Evolutionary conservation across 2,888 invertebrate genomes (phyloP).

Genomic region (Uloborus plumipes): DNA sequence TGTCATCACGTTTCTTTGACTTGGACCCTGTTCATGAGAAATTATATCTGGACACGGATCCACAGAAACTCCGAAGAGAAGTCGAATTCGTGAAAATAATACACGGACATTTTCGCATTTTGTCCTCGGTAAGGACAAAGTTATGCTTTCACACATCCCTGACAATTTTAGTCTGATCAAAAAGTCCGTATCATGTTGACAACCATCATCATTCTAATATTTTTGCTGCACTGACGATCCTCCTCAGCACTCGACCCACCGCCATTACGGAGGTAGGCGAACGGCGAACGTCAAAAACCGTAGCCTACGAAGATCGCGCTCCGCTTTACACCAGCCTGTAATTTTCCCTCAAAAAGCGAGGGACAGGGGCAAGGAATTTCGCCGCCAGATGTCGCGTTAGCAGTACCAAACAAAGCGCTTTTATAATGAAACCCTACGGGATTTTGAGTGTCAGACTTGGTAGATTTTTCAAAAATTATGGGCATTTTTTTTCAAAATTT

Average conservation of each 20-base stretch:
- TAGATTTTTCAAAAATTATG: no score
- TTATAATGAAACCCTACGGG: no score
- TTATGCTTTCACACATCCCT: slow-evolving; percentile 61
- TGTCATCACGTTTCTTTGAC: slow-evolving; percentile 45
- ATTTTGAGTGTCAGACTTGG: no score
- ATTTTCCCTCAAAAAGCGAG: no score
- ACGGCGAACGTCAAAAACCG: slow-evolving; percentile 7
- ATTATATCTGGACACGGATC: slow-evolving; percentile 40
- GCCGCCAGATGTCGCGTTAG: no score
- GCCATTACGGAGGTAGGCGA: slow-evolving; percentile 50
- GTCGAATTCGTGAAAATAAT: slow-evolving; percentile 55
- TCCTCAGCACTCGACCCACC: slow-evolving; percentile 45
- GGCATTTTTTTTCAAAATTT: no score
- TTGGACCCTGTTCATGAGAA: slow-evolving; percentile 45
- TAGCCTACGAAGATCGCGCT: no score
- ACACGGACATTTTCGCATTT: slow-evolving; percentile 62
- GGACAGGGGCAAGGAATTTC: no score
- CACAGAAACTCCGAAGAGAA: slow-evolving; percentile 58
- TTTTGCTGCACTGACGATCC: background rate
- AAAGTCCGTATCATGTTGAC: slow-evolving; percentile 2
- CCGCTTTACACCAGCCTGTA: no score
- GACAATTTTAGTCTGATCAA: background rate
- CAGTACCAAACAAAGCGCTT: no score
- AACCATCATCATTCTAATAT: slow-evolving; percentile 3
- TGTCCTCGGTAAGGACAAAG: slow-evolving; percentile 52